phyloP scores from a whole-genome alignment of 2,797 vertebrate species.

The Acanthiza pusilla region DNA sequence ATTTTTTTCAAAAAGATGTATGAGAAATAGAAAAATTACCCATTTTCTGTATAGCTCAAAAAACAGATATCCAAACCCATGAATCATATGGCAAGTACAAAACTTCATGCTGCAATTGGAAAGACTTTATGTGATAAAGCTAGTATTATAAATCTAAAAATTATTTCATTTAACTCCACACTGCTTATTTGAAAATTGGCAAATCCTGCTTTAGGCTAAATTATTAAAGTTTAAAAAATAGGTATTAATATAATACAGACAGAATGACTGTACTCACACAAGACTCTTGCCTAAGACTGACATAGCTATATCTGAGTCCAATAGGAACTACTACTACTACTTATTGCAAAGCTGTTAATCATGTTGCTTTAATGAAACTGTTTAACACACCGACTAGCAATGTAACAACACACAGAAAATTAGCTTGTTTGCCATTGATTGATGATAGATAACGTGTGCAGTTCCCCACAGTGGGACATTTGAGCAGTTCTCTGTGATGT shows the following conservation, averaged over 20 bases:
- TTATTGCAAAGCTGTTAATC: not conserved
- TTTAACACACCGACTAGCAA: constrained; percentile 23
- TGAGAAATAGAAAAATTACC: not conserved
- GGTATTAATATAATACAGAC: not conserved
- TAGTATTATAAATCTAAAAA: not conserved
- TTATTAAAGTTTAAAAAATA: not conserved
- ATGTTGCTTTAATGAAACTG: not conserved
- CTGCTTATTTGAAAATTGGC: not conserved
- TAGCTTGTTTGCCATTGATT: constrained; percentile 38
- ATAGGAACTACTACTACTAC: not conserved
- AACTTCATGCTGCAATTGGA: not conserved
- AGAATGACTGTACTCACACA: not conserved
- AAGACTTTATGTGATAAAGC: not conserved
- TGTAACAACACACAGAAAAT: constrained; percentile 15
- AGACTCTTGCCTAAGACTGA: not conserved
- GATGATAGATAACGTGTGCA: not conserved
- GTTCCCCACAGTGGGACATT: not conserved
- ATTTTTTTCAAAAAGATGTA: not conserved
- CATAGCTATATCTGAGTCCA: not conserved
- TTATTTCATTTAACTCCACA: not conserved
- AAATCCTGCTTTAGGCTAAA: not conserved
- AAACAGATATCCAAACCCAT: not conserved
- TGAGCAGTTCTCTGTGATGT: not conserved
- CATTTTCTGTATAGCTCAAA: not conserved
- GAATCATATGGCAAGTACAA: not conserved